Evolutionary conservation across 2,888 invertebrate genomes (phyloP).

Genomic region (Epicampocera succincta): DNA sequence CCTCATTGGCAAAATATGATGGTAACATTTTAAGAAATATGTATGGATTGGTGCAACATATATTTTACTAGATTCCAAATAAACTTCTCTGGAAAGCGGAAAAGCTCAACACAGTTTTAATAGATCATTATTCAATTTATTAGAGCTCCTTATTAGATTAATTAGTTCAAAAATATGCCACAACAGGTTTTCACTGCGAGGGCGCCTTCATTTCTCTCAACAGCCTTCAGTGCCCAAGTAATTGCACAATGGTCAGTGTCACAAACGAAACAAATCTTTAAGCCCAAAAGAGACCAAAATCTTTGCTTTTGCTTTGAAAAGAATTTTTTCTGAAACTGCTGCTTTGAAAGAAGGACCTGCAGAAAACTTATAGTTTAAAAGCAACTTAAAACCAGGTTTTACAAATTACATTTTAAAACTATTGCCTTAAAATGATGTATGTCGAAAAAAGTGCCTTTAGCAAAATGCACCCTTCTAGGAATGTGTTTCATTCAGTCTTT

Average conservation of each 20-base stretch:
- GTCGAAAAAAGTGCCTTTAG: background rate
- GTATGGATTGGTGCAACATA: too few species aligned
- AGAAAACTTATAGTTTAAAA: too few species aligned
- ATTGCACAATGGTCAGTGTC: slow-evolving; percentile 2
- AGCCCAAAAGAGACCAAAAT: too few species aligned
- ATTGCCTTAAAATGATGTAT: background rate
- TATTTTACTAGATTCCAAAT: background rate
- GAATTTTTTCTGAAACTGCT: too few species aligned
- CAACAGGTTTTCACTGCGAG: slow-evolving; percentile 1
- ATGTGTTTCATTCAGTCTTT: background rate
- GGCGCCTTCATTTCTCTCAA: too few species aligned
- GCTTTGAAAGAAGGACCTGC: too few species aligned
- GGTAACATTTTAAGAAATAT: too few species aligned
- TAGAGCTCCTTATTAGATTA: slow-evolving; percentile 56
- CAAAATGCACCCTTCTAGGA: background rate
- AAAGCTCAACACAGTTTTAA: slow-evolving; percentile 32
- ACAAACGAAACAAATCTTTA: too few species aligned
- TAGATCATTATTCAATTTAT: slow-evolving; percentile 45
- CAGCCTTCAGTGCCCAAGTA: too few species aligned
- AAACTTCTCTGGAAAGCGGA: background rate
- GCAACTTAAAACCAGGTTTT: background rate
- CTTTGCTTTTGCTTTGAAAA: too few species aligned
- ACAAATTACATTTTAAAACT: background rate
- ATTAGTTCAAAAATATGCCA: slow-evolving; percentile 48
- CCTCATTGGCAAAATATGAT: too few species aligned